Evolutionary conservation across 1,140 invertebrate species (phyloP), one percentile per base, ranked within the genome.

Genomic region (Drosophila nebulosa): DNA sequence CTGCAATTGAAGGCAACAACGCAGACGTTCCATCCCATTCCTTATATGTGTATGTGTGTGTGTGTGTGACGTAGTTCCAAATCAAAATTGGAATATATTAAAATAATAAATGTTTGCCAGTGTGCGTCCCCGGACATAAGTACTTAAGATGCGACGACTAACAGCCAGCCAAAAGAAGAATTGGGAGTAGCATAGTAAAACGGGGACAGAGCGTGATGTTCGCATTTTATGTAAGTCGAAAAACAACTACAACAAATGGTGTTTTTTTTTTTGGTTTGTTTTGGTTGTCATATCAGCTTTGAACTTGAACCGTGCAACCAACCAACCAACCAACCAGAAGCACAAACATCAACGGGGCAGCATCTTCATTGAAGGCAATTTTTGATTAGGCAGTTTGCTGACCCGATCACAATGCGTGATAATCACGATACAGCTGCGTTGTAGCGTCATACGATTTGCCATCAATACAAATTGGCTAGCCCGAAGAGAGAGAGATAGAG

Each of bases 51-150:
- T 42, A 2, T 46, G 39, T 46, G 18, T 46, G 14, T 42, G 5
- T 57, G 70, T 74, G 52, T 55, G 71, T 74, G 72, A 74, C 72
- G 72, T 74, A 51, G 52, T 59, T 68, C 59, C 64, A 75, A 75
- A 75, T 75, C 72, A 75, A 21, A 75, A 75, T 75, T 46, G 24
- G 39, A 64, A 63, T 61, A 73, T 74, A 69, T 72, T 72, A 75
- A 68, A 68, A 55, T 55, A 69, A 74, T 51, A 67, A 36, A 56
- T 51, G 51, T 69, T 30, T 18, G 32, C 18, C 65, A 62, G 50
- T 35, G 60, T 32, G 27, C 2, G 39, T 16, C 39, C 39, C 61
- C 71, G 71, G 71, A 74, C 71, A 74, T 64, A 63, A 64, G 35
- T 70, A 74, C 71, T 74, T 74, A 74, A 74, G 61, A 32, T 73